Evolutionary conservation across 1,140 invertebrate genomes (phyloP).

Genomic region (Globodera ellingtonae): DNA sequence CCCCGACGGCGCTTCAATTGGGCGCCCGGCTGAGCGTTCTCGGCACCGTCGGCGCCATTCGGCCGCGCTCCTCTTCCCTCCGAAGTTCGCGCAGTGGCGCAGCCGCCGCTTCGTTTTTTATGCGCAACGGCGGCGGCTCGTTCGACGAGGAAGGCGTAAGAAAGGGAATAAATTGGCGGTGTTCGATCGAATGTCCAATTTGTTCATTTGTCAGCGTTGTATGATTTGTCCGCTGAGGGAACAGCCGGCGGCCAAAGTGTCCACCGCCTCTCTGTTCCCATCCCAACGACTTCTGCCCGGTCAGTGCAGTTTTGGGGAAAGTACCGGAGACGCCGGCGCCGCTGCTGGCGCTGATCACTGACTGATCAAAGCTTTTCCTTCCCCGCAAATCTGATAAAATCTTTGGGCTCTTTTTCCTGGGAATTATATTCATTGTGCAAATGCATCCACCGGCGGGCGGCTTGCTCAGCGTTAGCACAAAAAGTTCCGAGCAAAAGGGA

Average conservation of each 20-base stretch:
- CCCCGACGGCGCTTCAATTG: not conserved
- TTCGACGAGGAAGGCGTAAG: not conserved
- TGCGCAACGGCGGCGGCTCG: slow-evolving; percentile 4
- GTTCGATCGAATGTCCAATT: not conserved
- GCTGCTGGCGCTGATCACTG: too few relatives aligned
- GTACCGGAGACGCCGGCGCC: too few relatives aligned
- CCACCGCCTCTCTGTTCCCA: not conserved
- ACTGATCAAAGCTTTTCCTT: too few relatives aligned
- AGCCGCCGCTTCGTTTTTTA: not conserved
- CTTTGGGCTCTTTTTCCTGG: too few relatives aligned
- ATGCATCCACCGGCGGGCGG: too few relatives aligned
- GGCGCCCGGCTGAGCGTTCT: slow-evolving; percentile 5
- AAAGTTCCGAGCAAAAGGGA: too few relatives aligned
- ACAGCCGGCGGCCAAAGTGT: not conserved
- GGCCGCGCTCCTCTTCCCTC: not conserved
- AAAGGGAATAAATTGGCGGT: not conserved
- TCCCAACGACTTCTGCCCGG: not conserved
- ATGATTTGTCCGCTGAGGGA: not conserved
- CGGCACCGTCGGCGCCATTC: not conserved
- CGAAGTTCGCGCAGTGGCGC: not conserved
- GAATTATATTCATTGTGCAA: too few relatives aligned
- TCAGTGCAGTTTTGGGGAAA: too few relatives aligned
- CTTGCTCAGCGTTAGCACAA: too few relatives aligned
- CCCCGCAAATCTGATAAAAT: too few relatives aligned
- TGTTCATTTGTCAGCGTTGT: not conserved